phyloP scores from a whole-genome alignment of 2,113 vertebrate species.

The Gymnocephalus cernua region DNA sequence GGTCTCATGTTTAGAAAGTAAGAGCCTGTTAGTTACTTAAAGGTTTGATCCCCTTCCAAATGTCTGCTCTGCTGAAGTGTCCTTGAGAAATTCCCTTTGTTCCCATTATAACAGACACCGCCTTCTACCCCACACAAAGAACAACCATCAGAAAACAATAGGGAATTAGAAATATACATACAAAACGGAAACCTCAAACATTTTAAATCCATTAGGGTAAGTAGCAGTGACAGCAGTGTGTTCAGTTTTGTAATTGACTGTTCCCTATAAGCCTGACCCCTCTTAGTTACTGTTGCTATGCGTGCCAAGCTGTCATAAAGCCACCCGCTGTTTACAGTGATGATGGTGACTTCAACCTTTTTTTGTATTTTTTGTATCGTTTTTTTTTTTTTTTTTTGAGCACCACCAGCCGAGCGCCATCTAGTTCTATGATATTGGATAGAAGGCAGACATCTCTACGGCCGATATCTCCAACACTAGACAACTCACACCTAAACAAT shows the following conservation, averaged over 20 bases:
- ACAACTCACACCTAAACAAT: no score
- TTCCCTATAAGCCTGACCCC: no score
- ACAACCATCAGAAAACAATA: conserved; percentile 32
- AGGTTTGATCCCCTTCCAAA: conserved; percentile 50
- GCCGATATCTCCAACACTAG: no score
- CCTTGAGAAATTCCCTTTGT: conserved; percentile 3
- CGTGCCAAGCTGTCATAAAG: background rate
- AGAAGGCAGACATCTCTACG: no score
- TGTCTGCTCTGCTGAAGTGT: conserved; percentile 34
- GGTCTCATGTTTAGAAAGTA: conserved; percentile 42
- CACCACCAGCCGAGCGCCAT: no score
- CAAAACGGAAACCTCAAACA: conserved; percentile 1
- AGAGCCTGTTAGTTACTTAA: conserved; percentile 26
- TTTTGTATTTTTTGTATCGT: no score
- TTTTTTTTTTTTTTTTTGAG: no score
- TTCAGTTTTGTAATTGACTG: background rate
- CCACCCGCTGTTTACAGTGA: background rate
- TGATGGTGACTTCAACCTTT: background rate
- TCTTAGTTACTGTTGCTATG: background rate
- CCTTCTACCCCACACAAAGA: conserved; percentile 3
- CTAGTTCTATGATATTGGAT: no score
- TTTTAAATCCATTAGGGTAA: background rate
- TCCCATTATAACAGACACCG: background rate
- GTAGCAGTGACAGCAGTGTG: background rate
- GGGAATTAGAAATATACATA: background rate